Percentiles rank a stretch among this genome's conserved stretches.
Conservation (phyloP, 2,113 vertebrate species). For the Indicator maculatus region DNA sequence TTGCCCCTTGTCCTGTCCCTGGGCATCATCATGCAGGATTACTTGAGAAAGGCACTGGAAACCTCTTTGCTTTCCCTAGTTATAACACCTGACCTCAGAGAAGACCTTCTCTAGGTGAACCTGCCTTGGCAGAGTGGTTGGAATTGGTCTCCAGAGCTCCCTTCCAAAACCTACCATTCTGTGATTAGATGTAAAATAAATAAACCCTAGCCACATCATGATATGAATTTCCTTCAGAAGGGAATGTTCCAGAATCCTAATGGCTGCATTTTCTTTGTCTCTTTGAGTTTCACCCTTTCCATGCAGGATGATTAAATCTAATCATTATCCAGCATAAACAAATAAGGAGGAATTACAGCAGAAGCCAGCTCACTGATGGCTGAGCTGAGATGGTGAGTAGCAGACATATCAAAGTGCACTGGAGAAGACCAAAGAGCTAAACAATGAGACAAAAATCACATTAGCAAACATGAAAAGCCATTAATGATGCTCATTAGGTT, state of each 20-base stretch:
- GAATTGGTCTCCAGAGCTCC: too few species aligned
- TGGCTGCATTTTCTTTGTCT: slow-evolving; percentile 35
- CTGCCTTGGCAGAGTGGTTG: too few species aligned
- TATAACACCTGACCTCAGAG: neutral
- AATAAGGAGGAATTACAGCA: slow-evolving; percentile 6
- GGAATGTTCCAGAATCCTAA: slow-evolving; percentile 40
- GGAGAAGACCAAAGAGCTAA: neutral
- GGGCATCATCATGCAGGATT: neutral
- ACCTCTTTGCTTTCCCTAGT: neutral
- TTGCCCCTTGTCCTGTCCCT: too few species aligned
- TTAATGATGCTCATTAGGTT: slow-evolving; percentile 38
- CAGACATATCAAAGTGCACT: neutral
- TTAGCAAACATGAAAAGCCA: slow-evolving; percentile 27
- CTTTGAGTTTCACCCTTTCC: neutral
- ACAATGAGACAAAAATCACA: slow-evolving; percentile 17
- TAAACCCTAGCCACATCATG: neutral
- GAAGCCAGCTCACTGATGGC: neutral
- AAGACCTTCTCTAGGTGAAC: neutral
- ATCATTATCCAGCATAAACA: neutral
- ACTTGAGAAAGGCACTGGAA: neutral
- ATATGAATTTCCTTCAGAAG: slow-evolving; percentile 8
- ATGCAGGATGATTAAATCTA: neutral
- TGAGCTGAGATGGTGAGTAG: neutral
- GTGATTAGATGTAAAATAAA: neutral
- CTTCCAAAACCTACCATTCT: too few species aligned